A percentile compares a stretch with the other conserved stretches of the same genome.
Evolutionary conservation across 1,140 invertebrate genomes (phyloP).

Genomic region (Saccostrea glomerata): DNA sequence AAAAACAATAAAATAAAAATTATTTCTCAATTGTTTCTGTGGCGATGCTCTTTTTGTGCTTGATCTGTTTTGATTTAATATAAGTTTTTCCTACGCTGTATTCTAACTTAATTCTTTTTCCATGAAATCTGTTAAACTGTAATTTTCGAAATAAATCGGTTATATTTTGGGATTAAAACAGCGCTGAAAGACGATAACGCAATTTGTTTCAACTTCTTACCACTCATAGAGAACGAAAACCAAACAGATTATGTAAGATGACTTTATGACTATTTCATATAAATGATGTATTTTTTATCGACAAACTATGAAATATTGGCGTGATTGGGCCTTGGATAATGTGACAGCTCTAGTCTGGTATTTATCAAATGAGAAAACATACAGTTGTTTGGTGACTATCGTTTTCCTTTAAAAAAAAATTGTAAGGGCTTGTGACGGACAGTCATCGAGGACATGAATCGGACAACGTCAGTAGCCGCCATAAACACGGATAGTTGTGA

Average conservation of each 20-base stretch:
- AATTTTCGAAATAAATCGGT: too few relatives aligned
- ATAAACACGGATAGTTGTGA: neutral
- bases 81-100: too few relatives aligned
- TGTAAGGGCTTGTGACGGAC: neutral
- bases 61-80: too few relatives aligned
- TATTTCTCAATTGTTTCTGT: too few relatives aligned
- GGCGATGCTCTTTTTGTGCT: too few relatives aligned
- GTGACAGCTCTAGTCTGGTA: neutral
- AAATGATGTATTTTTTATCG: neutral
- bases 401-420: neutral
- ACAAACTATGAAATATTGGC: neutral
- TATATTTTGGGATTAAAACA: neutral
- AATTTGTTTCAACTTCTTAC: conserved; percentile 1
- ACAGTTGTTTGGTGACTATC: neutral
- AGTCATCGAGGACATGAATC: neutral
- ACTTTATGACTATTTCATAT: neutral
- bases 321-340: neutral
- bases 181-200: neutral
- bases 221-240: neutral
- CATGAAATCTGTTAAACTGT: too few relatives aligned
- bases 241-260: conserved; percentile 5
- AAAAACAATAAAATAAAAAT: too few relatives aligned
- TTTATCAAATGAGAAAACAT: conserved; percentile 7
- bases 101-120: too few relatives aligned
- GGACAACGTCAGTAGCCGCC: neutral